Evolutionary conservation across 2,888 invertebrate species (phyloP).

Genomic region (Odontomyia ornata): DNA sequence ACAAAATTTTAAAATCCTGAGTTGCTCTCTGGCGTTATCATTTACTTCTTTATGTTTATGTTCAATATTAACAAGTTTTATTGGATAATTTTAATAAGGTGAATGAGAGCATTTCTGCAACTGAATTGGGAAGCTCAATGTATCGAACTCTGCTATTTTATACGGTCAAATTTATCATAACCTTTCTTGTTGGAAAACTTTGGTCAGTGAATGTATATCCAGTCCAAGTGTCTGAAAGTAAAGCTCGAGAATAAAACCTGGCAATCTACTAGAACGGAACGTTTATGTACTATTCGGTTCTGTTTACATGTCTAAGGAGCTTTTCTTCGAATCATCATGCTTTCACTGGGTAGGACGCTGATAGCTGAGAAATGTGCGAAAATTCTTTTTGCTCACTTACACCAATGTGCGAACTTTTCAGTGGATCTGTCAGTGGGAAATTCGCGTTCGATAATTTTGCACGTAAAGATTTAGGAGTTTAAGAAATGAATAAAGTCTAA

Average conservation of each 20-base stretch:
- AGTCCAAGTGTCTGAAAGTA: too few relatives aligned
- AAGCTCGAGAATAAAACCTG: too few relatives aligned
- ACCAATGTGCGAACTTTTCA: background rate
- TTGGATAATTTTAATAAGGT: background rate
- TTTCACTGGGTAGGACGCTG: background rate
- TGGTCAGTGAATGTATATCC: too few relatives aligned
- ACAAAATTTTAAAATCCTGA: too few relatives aligned
- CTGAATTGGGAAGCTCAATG: too few relatives aligned
- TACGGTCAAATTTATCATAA: too few relatives aligned
- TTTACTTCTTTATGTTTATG: too few relatives aligned
- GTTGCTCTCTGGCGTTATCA: too few relatives aligned
- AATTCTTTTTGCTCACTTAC: conserved; percentile 13
- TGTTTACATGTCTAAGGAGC: conserved; percentile 25
- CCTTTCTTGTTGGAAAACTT: too few relatives aligned
- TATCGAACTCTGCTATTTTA: too few relatives aligned
- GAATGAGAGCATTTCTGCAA: too few relatives aligned
- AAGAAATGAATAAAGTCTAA: background rate
- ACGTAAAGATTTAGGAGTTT: background rate
- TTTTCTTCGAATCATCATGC: conserved; percentile 1
- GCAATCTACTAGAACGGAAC: too few relatives aligned
- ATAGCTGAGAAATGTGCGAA: background rate
- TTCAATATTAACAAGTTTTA: background rate
- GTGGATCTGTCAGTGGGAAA: conserved; percentile 17
- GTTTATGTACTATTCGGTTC: background rate
- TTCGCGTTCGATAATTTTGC: background rate